These are phyloP conservation scores for Agrilus mali DNA, from an alignment of 2,888 invertebrate species.

Conservation along the genomic window DNA sequence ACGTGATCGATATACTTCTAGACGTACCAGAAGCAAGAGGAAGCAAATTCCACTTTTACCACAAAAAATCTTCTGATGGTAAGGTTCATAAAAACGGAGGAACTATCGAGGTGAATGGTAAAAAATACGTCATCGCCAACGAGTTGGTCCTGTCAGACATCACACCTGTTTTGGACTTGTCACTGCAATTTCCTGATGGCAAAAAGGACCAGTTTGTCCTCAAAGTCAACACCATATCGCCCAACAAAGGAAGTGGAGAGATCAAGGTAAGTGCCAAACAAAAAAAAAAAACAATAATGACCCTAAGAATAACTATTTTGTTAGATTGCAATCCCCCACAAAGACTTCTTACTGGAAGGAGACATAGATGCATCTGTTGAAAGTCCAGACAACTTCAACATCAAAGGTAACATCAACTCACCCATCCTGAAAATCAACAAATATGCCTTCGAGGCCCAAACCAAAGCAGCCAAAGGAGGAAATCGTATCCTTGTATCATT, in stretches of 20 bases:
- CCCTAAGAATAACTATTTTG: neutral
- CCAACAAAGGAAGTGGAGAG: slow-evolving; percentile 45
- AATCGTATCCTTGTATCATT: slow-evolving; percentile 52
- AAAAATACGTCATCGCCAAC: slow-evolving; percentile 43
- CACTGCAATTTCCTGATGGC: slow-evolving; percentile 40
- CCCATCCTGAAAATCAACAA: slow-evolving; percentile 51
- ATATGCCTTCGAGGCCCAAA: slow-evolving; percentile 48
- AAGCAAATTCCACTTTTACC: slow-evolving; percentile 36
- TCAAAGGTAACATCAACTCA: slow-evolving; percentile 49
- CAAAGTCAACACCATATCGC: slow-evolving; percentile 38
- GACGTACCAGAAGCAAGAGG: slow-evolving; percentile 37
- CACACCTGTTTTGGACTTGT: slow-evolving; percentile 43
- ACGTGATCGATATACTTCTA: slow-evolving; percentile 32
- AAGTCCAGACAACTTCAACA: slow-evolving; percentile 50
- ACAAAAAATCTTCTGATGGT: slow-evolving; percentile 26
- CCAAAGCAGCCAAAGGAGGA: slow-evolving; percentile 45
- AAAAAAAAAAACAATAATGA: too few species aligned
- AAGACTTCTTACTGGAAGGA: slow-evolving; percentile 40
- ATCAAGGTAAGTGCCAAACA: slow-evolving; percentile 25
- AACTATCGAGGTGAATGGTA: slow-evolving; percentile 41
- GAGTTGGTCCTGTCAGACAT: slow-evolving; percentile 40
- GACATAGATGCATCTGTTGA: slow-evolving; percentile 42
- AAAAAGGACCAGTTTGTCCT: slow-evolving; percentile 30
- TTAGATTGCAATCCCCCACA: slow-evolving; percentile 10
- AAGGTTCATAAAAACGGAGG: slow-evolving; percentile 29